Percentiles rank a stretch among this genome's conserved stretches.
Evolutionary conservation across 2,113 vertebrate species (phyloP).

Genomic region (Ginglymostoma cirratum): DNA sequence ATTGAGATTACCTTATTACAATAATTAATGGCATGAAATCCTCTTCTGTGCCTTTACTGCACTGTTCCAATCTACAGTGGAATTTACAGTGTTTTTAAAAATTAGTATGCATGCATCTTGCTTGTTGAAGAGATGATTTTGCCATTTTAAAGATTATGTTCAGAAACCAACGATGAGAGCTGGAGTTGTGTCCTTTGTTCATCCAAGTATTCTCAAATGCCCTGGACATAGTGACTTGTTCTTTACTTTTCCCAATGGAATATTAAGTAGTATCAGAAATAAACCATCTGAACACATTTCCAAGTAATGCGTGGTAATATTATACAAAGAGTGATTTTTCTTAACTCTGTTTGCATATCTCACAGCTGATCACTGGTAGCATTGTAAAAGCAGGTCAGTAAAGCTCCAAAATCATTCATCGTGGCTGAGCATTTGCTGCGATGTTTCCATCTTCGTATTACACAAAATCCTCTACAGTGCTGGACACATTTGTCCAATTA

Average conservation of each 20-base stretch:
- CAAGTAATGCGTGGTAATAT: not conserved
- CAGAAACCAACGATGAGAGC: not conserved
- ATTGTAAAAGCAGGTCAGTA: not conserved
- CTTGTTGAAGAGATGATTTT: not conserved
- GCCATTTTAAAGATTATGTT: not conserved
- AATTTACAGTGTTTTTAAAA: not conserved
- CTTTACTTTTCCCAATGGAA: not conserved
- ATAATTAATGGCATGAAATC: not conserved
- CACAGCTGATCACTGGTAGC: not conserved
- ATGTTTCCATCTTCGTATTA: not conserved
- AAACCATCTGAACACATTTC: not conserved
- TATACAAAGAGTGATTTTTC: not conserved
- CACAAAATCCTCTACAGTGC: not conserved
- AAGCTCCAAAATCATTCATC: not conserved
- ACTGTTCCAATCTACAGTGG: not conserved
- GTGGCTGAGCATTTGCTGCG: not conserved
- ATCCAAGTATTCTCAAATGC: not conserved
- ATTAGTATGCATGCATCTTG: not conserved
- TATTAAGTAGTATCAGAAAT: not conserved
- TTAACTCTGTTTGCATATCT: not conserved
- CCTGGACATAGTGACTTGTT: not conserved
- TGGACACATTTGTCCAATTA: not conserved
- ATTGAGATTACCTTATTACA: not conserved
- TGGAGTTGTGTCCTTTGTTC: not conserved
- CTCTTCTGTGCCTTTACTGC: not conserved